phyloP scores from a whole-genome alignment of 2,797 vertebrate species.

The Sebastes cheni region DNA sequence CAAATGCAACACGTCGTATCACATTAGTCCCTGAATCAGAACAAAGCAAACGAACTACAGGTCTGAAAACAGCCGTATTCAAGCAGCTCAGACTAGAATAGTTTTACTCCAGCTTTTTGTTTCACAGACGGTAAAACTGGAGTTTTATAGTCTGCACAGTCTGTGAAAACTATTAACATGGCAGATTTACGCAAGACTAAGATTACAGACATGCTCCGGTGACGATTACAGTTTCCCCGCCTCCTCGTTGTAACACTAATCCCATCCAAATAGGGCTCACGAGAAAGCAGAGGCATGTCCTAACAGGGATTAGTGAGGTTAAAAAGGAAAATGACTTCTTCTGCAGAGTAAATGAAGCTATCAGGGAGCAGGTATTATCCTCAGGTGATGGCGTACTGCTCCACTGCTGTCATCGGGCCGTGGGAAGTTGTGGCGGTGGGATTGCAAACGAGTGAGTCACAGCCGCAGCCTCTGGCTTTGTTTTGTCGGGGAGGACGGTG shows the following conservation, averaged over 20 bases:
- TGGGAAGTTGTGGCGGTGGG: not conserved
- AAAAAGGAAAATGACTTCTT: not conserved
- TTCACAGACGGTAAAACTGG: not conserved
- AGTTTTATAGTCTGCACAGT: not conserved
- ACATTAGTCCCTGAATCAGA: not conserved
- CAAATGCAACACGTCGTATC: too few relatives aligned
- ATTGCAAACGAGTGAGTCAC: conserved; percentile 19
- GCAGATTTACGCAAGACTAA: conserved; percentile 9
- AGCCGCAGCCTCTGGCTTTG: not conserved
- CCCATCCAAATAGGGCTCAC: not conserved
- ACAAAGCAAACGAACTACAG: not conserved
- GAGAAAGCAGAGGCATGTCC: not conserved
- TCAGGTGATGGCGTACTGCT: not conserved
- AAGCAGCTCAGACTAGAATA: not conserved
- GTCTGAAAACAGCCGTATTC: not conserved
- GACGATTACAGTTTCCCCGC: conserved; percentile 10
- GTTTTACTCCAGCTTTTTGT: not conserved
- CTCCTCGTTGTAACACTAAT: not conserved
- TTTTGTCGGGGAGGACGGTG: not conserved
- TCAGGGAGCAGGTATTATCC: not conserved
- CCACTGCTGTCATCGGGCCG: not conserved
- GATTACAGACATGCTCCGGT: not conserved
- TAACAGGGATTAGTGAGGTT: conserved; percentile 3
- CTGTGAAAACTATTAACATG: conserved; percentile 12
- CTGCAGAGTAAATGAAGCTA: not conserved